These are phyloP conservation scores for Geodia barretti DNA, from an alignment of 37 sponge, comb jelly and placozoan species.

Conservation along the genomic window DNA sequence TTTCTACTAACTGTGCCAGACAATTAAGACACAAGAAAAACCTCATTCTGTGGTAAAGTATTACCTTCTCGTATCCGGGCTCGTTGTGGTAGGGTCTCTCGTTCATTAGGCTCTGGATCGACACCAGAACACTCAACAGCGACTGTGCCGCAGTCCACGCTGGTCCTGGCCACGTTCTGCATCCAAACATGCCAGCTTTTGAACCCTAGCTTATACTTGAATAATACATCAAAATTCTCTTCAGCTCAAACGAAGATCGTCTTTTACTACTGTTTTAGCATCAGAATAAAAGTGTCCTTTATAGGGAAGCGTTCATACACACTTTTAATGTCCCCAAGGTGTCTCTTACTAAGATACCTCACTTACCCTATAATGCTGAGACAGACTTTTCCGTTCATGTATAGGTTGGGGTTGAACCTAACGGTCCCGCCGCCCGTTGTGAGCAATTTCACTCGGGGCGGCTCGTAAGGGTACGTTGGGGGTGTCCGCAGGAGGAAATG, in stretches of 20 bases:
- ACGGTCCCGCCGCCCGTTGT: conserved; percentile 89
- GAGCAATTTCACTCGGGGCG: conserved; percentile 80
- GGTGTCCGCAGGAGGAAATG: conserved; percentile 84
- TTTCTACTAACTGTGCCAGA: conserved; percentile 8
- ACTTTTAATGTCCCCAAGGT: no score
- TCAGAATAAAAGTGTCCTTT: no score
- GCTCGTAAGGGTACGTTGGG: conserved; percentile 68
- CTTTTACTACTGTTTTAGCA: no score
- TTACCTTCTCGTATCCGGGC: conserved; percentile 55
- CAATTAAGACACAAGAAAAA: no score
- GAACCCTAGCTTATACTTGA: neutral
- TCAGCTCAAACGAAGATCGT: neutral
- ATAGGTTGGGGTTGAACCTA: conserved; percentile 91
- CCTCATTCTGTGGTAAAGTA: neutral
- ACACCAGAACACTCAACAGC: conserved; percentile 52
- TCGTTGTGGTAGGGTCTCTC: conserved; percentile 83
- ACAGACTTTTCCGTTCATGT: conserved; percentile 88
- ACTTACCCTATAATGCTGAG: conserved; percentile 87
- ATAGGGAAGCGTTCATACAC: no score
- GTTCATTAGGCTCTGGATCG: conserved; percentile 76
- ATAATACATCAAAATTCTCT: neutral
- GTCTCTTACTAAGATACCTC: no score
- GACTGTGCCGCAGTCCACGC: conserved; percentile 69
- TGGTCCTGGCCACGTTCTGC: conserved; percentile 76
- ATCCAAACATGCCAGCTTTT: neutral